phyloP scores from a whole-genome alignment of 64 coral and sea anemone genomes.

The Montipora capricornis region DNA sequence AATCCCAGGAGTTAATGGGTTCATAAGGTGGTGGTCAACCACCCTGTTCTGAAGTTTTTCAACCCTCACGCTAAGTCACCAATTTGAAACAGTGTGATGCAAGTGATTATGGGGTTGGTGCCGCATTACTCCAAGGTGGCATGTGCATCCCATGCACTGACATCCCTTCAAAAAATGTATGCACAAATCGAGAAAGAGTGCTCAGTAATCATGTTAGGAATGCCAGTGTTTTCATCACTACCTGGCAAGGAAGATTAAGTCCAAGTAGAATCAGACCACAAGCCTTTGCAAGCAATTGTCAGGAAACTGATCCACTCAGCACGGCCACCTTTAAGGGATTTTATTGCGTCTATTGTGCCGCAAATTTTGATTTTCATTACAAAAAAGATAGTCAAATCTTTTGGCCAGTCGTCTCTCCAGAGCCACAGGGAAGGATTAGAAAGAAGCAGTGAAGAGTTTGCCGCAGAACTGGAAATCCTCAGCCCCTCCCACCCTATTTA shows the following conservation, averaged over 20 bases:
- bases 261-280: slow-evolving; percentile 25
- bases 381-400: background rate
- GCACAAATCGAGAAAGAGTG: background rate
- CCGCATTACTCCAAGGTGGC: no score
- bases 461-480: slow-evolving; percentile 22
- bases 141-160: no score
- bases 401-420: background rate
- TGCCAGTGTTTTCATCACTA: background rate
- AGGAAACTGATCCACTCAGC: background rate
- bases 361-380: background rate
- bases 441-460: slow-evolving; percentile 34
- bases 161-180: background rate
- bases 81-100: no score
- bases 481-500: slow-evolving; percentile 12
- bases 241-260: background rate
- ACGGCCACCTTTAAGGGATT: slow-evolving; percentile 1
- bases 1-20: no score
- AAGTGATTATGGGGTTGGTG: no score
- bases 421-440: background rate
- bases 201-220: slow-evolving; percentile 17
- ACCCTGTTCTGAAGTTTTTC: no score
- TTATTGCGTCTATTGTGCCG: slow-evolving; percentile 24
- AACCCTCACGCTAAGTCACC: no score
- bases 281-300: slow-evolving; percentile 30
- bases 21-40: no score